Conservation (phyloP, 2,113 vertebrate species). For the Grammomys surdaster region DNA sequence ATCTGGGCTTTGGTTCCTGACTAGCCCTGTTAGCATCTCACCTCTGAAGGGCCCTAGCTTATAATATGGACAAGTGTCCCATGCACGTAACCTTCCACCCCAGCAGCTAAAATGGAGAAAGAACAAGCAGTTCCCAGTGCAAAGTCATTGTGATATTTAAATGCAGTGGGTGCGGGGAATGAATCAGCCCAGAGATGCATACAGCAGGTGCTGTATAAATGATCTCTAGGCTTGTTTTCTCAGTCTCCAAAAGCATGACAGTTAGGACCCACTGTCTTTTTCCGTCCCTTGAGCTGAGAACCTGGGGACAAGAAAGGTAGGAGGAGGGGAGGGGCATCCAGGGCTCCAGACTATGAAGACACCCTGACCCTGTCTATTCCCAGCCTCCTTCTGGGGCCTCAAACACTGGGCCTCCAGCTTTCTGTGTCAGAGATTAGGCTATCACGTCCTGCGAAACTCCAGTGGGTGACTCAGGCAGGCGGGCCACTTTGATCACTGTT, state of each 20-base stretch:
- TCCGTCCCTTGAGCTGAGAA: background rate
- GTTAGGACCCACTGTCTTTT: background rate
- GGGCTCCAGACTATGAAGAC: background rate
- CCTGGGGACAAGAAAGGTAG: rapidly evolving
- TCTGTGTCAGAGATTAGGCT: constrained; percentile 67
- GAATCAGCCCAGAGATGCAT: background rate
- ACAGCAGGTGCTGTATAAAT: background rate
- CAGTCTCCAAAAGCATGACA: too few relatives aligned
- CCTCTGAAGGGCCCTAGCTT: background rate
- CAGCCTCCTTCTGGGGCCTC: background rate
- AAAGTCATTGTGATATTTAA: background rate
- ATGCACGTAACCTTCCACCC: background rate
- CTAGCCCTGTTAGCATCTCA: background rate
- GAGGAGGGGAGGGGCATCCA: background rate
- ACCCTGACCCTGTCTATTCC: background rate
- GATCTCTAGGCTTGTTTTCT: background rate
- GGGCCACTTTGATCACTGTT: constrained; percentile 26
- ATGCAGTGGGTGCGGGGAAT: background rate
- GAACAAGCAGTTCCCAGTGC: background rate
- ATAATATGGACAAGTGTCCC: background rate
- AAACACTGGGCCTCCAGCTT: constrained; percentile 19
- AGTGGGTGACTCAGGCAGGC: constrained; percentile 73
- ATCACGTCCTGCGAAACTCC: constrained; percentile 68
- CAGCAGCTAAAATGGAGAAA: too few relatives aligned
- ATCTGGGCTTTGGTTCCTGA: background rate